A percentile compares a stretch with the other conserved stretches of the same genome.
Conservation (phyloP, 2,888 invertebrate species). For the Drosophila flavopinicola region DNA sequence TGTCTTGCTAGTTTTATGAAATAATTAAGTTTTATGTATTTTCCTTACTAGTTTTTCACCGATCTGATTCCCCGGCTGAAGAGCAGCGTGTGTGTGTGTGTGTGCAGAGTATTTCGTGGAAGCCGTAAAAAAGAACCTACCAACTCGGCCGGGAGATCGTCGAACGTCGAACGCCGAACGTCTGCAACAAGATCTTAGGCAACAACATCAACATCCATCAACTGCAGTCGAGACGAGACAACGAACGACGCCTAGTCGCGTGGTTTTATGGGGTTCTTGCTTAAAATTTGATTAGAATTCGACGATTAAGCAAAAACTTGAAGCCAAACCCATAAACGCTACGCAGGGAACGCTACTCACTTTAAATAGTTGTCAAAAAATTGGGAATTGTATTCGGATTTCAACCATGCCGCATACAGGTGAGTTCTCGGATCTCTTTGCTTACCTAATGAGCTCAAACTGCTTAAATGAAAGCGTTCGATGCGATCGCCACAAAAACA, state of each 20-base stretch:
- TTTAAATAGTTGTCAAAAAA: constrained; percentile 54
- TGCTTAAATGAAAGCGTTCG: constrained; percentile 38
- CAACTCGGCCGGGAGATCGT: constrained; percentile 21
- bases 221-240: constrained; percentile 33
- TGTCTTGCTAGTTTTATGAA: constrained; percentile 70
- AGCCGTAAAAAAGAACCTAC: constrained; percentile 66
- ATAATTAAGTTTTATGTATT: constrained; percentile 80
- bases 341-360: constrained; percentile 39
- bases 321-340: constrained; percentile 35
- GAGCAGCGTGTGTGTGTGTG: no score
- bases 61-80: constrained; percentile 48
- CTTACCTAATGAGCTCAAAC: constrained; percentile 60
- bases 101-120: constrained; percentile 66
- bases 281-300: constrained; percentile 76
- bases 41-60: constrained; percentile 71
- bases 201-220: constrained; percentile 47
- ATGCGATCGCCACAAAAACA: constrained; percentile 34
- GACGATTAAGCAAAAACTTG: constrained; percentile 62
- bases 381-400: constrained; percentile 36
- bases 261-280: constrained; percentile 64
- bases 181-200: constrained; percentile 31
- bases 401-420: constrained; percentile 73
- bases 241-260: constrained; percentile 16
- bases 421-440: constrained; percentile 49
- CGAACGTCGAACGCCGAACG: no score